phyloP scores from a whole-genome alignment of 1,140 invertebrate species.

The Holotrichia oblita region DNA sequence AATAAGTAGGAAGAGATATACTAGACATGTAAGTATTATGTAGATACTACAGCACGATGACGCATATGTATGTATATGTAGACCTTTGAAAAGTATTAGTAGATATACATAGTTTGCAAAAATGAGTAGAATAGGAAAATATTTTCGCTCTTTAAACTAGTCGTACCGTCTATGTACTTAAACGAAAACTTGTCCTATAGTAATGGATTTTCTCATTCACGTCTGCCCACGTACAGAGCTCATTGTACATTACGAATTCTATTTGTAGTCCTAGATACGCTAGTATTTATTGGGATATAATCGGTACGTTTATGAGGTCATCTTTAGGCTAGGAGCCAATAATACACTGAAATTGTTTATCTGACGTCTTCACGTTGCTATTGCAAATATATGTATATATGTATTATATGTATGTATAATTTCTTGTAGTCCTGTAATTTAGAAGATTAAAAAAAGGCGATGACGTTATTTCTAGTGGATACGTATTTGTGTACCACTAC shows the following conservation, averaged over 20 bases:
- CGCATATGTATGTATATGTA: too few relatives aligned
- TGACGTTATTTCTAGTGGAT: neutral
- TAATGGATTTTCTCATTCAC: neutral
- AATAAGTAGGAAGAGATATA: too few relatives aligned
- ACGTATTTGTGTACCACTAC: neutral
- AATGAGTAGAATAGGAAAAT: neutral
- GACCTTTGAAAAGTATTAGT: too few relatives aligned
- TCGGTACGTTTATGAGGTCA: conserved; percentile 12
- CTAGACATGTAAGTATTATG: too few relatives aligned
- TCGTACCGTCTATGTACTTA: neutral
- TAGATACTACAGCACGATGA: too few relatives aligned
- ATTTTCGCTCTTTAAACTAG: neutral
- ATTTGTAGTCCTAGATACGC: neutral
- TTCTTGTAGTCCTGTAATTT: too few relatives aligned
- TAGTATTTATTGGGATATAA: conserved; percentile 26
- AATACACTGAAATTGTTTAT: neutral
- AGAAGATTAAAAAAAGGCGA: neutral
- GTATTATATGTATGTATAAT: too few relatives aligned
- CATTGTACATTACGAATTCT: conserved; percentile 20
- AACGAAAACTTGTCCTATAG: neutral
- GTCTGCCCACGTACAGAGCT: neutral
- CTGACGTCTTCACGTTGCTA: neutral
- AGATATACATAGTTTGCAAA: too few relatives aligned
- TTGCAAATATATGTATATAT: neutral
- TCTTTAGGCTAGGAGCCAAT: neutral